Base-by-base conservation (phyloP, 2,888 invertebrate genomes). In the Agrochola litura region DNA sequence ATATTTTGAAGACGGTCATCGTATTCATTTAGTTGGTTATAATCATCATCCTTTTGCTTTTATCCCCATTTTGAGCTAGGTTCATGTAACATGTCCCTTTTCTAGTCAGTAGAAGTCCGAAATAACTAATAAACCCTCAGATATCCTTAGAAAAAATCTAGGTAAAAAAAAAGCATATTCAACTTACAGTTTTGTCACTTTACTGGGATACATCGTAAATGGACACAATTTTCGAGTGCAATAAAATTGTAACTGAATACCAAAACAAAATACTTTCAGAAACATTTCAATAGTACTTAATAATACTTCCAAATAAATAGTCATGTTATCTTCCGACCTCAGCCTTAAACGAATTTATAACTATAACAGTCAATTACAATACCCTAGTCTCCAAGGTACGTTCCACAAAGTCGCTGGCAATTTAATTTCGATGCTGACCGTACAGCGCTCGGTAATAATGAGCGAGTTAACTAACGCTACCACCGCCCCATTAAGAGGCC, bases 401-500 rank as follows among this genome's bases (percentile, higher is more conserved):
- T 65, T 58, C 60, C 25, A 61, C 61, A 65, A 75, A 78, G 74
- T 66, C 65, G 41, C 78, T 70, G 30, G 78, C 68, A 85, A 85
- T 87, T 85, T 74, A 88, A 82, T 88, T 84, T 75, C 70, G 60
- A 69, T 82, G 77, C 86, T 84, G 80, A 83, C 87, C 82, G 75
- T 88, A 86, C 69, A 41, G 41, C 63, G 63, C 71, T 71, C 63
- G 60, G 84, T 68, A 77, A 86, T 89, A 90, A 90, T 89, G 88
- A 88, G 85, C 72, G 81, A 88, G 89, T 89, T 90, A 89, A 89
- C 85, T 77, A 81, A 70, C 77, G 65, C 83, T 82, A 83, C 83
- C 80, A 67, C 86, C 79, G 79, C 79, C 82, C 83, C 83, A 89
- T 88, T 89, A 89, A 82, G 85, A 77, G 89, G 89, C 90, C 83